Conservation (phyloP, 64 coral and sea anemone species). For the Hydrozoanthus tunicans region DNA sequence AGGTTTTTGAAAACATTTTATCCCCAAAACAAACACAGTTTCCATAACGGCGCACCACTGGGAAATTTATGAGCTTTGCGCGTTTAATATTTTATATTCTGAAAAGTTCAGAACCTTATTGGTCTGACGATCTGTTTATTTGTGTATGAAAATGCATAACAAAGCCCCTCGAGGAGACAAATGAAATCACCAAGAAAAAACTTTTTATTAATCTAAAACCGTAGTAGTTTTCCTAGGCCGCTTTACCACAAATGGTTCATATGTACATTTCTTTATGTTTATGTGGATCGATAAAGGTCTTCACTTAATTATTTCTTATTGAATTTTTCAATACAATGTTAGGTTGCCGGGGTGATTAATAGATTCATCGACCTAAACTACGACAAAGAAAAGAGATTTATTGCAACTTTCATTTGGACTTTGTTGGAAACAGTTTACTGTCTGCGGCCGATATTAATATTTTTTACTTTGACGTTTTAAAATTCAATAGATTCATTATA, state of each 20-base stretch:
- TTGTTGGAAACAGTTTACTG: background rate
- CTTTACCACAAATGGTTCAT: too few species aligned
- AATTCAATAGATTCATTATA: background rate
- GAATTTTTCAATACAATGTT: too few species aligned
- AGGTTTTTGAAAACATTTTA: background rate
- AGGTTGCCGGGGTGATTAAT: background rate
- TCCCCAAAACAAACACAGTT: background rate
- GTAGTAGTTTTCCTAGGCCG: too few species aligned
- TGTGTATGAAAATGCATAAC: background rate
- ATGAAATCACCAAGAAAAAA: background rate
- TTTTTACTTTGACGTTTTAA: background rate
- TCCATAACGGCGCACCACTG: background rate
- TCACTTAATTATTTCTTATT: background rate
- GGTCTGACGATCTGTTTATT: background rate
- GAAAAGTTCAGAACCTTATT: background rate
- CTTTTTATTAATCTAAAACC: background rate
- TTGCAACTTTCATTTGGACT: background rate
- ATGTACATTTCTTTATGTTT: too few species aligned
- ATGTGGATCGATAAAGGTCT: too few species aligned
- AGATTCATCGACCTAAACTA: background rate
- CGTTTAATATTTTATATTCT: conserved; percentile 36
- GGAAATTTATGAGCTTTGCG: background rate
- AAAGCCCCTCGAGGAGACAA: background rate
- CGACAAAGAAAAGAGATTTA: background rate
- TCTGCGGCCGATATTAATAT: background rate